Evolutionary conservation across 2,888 invertebrate genomes (phyloP), one percentile per base, ranked within the genome.

Genomic region (Mycalesis mineus): DNA sequence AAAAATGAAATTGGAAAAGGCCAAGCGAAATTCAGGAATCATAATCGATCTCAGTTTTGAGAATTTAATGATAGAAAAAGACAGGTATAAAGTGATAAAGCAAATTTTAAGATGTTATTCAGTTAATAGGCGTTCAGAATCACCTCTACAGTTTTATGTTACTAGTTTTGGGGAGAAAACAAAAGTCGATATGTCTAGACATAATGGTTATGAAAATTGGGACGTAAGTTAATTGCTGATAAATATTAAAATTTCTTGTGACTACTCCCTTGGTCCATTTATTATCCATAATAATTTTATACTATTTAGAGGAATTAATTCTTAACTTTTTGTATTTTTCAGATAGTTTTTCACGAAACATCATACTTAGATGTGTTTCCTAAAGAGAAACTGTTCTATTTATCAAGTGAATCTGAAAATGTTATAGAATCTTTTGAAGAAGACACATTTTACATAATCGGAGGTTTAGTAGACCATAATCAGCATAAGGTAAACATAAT

Each of bases 391-490:
- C 83, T 99, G 54, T 92, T 98, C 0, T 99, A 99, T 84, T 91
- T 99, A 65, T 95, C 96, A 4, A 97, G 98, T 81, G 99, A 99
- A 81, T 98, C 98, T 11, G 94, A 96, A 47, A 97, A 96, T 87
- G 84, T 97, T 6, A 91, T 99, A 64, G 91, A 92, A 57, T 80
- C 82, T 53, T 90, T 98, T 70, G 94, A 96, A 68, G 92, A 94
- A 17, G 91, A 94, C 62, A 94, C 94, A 74, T 92, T 94, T 45
- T 99, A 99, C 75, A 93, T 99, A 50, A 98, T 99, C 78, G 99
- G 99, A 40, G 99, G 98, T 28, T 88, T 99, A 44, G 98, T 99
- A 0, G 99, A 99, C 87, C 99, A 99, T 78, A 99, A 99, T 86
- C 92, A 95, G 68, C 95, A 98, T 68, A 99, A 98, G 91, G 96